Evolutionary conservation across 2,797 vertebrate genomes (phyloP).

Genomic region (Helarctos malayanus): DNA sequence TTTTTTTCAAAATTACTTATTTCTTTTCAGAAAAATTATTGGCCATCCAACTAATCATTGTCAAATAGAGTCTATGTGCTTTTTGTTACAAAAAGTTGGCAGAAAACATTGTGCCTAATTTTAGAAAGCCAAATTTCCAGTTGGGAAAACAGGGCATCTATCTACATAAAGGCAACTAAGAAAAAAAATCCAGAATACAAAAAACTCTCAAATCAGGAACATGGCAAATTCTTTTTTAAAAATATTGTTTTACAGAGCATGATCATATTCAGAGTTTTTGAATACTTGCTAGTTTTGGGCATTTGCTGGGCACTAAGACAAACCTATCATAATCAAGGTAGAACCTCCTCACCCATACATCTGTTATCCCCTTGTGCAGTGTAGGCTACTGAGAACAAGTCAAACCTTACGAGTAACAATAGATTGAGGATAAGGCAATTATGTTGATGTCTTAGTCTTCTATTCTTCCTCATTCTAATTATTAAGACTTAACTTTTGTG

Average conservation of each 20-base stretch:
- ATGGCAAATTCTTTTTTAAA: background rate
- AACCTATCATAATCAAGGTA: background rate
- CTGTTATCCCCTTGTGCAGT: background rate
- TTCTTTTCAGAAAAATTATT: background rate
- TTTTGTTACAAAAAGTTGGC: background rate
- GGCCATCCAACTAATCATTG: background rate
- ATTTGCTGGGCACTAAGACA: background rate
- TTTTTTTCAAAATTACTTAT: no score
- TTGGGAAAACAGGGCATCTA: background rate
- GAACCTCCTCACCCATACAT: no score
- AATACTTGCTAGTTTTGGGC: background rate
- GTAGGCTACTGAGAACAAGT: background rate
- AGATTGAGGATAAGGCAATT: background rate
- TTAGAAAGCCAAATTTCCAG: background rate
- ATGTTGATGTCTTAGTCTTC: background rate
- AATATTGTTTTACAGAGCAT: background rate
- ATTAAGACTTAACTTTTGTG: background rate
- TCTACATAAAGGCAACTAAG: background rate
- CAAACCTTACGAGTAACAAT: background rate
- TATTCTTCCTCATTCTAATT: slow-evolving; percentile 13
- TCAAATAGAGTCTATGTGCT: background rate
- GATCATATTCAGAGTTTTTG: background rate
- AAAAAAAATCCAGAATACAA: background rate
- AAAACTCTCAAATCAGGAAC: background rate
- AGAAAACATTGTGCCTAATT: background rate